Evolutionary conservation across 2,113 vertebrate species (phyloP).

Genomic region (Merops nubicus): DNA sequence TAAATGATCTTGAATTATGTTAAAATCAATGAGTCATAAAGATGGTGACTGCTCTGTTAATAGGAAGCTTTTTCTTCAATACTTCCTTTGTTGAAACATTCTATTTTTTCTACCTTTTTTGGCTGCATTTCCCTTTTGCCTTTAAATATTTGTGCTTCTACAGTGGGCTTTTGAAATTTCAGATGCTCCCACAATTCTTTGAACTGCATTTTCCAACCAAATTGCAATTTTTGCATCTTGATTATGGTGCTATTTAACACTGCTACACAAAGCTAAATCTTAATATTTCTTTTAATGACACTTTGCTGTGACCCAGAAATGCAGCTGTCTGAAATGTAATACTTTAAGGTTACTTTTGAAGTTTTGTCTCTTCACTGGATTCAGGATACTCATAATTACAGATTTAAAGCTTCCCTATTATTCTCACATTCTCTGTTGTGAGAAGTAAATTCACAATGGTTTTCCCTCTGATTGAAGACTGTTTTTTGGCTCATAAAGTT

Average conservation of each 20-base stretch:
- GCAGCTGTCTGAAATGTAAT: neutral
- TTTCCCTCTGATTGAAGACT: neutral
- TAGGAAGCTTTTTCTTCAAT: neutral
- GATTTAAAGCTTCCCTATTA: neutral
- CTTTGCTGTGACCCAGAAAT: neutral
- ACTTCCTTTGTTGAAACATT: neutral
- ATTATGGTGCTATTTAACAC: neutral
- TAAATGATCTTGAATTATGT: slow-evolving; percentile 29
- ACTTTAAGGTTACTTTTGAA: neutral
- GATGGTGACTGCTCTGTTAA: neutral
- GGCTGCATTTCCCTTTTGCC: neutral
- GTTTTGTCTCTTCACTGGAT: neutral
- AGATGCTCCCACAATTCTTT: neutral
- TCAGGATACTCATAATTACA: neutral
- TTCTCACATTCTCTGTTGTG: neutral
- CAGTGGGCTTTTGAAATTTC: neutral
- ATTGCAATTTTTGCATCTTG: neutral
- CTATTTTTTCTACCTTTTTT: neutral
- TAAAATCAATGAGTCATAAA: slow-evolving; percentile 55
- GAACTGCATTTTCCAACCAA: neutral
- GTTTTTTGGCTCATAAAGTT: neutral
- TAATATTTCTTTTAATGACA: neutral
- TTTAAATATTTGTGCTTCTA: neutral
- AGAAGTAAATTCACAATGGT: neutral
- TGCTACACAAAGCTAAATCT: neutral